Base-by-base conservation (phyloP, 2,888 invertebrate species). In the Malthinus seriepunctatus region DNA sequence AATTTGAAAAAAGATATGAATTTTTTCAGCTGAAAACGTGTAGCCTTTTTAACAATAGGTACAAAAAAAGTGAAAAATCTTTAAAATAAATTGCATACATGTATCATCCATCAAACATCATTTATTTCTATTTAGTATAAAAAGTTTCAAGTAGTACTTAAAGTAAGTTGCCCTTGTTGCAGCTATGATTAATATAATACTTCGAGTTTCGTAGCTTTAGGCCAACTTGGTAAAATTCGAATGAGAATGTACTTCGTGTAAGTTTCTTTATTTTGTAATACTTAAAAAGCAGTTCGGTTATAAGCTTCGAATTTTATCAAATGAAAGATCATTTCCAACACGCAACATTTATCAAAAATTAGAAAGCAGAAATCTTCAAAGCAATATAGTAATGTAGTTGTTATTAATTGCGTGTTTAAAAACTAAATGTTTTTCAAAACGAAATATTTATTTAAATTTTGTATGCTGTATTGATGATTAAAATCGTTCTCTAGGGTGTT, bases 161-260 rank as follows among this genome's bases (percentile, higher is more conserved):
- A 15, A 42, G n/a, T n/a, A 42, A 62, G 39, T 60, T 63, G 63
- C 61, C 62, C 61, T 62, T 65, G 57, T 58, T 64, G 5, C 23
- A 62, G 60, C 51, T 51, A 59, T 64, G 68, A 68, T 67, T 68
- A 68, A 67, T 68, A 67, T 68, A 67, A 64, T 60, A 59, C 64
- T 65, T 60, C 51, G 56, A 66, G 56, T 67, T 66, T 63, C 52
- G 58, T 59, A 59, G 52, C 56, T 56, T 47, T 52, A 38, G 44
- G 55, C 51, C 47, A 55, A 63, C 55, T 63, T 59, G 54, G 58
- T 55, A 63, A 48, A 58, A 39, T 51, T 58, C 37, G 39, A 48
- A 35, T 38, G 56, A 56, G 44, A 52, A 58, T 49, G 52, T 38
- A 52, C 52, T 32, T 23, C 45, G 33, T 48, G 34, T 38, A 47